Conservation (phyloP, 1,140 invertebrate species). For the Anastrepha obliqua region DNA sequence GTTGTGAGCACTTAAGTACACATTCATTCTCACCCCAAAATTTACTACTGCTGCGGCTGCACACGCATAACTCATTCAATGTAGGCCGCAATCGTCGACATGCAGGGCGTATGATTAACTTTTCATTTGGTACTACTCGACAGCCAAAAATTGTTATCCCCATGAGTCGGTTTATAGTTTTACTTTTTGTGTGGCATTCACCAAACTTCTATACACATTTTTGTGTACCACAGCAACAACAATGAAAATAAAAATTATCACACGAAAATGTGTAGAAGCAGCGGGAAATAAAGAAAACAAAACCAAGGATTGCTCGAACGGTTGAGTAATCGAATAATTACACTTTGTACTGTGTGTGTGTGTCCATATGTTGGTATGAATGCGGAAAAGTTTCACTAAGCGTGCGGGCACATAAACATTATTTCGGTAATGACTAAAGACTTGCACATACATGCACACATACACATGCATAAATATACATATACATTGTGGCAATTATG, state of each 20-base stretch:
- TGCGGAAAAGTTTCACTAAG: background rate
- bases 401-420: constrained; percentile 35
- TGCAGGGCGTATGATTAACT: constrained; percentile 3
- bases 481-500: background rate
- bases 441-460: background rate
- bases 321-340: background rate
- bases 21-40: no score
- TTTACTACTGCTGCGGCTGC: no score
- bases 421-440: constrained; percentile 1
- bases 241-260: background rate
- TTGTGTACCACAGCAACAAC: background rate
- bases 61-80: no score
- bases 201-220: background rate
- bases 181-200: background rate
- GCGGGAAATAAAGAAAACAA: background rate
- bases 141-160: background rate
- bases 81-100: background rate
- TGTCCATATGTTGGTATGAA: background rate
- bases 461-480: background rate
- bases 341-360: background rate
- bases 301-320: background rate
- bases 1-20: no score
- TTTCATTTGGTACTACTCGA: background rate
- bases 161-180: background rate
- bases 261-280: background rate